These are phyloP conservation scores for Platorchestia sp. DNA, from an alignment of 1,140 invertebrate genomes.

Conservation along the genomic window DNA sequence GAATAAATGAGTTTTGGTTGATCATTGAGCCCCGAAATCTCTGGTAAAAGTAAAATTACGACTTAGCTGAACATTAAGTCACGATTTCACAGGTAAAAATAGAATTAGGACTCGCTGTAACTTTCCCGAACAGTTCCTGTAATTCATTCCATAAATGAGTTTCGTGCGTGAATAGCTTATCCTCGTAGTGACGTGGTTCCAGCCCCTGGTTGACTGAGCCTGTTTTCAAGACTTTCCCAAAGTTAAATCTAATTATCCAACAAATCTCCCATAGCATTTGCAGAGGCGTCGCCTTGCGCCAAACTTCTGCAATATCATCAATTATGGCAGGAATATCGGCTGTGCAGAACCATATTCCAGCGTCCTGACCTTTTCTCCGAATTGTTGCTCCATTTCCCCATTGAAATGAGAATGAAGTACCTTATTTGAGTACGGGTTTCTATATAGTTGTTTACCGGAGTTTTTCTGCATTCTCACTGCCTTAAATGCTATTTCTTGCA, in stretches of 20 bases:
- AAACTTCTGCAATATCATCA: slow-evolving; percentile 41
- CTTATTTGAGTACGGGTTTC: not conserved
- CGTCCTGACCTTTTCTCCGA: not conserved
- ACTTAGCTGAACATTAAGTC: too few species aligned
- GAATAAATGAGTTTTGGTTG: too few species aligned
- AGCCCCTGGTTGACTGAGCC: not conserved
- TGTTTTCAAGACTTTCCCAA: not conserved
- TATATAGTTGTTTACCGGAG: not conserved
- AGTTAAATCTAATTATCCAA: slow-evolving; percentile 19
- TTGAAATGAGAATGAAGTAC: not conserved
- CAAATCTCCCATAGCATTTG: slow-evolving; percentile 13
- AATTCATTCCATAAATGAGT: too few species aligned
- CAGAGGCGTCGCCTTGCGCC: not conserved
- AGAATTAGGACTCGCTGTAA: too few species aligned
- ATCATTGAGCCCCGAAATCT: too few species aligned
- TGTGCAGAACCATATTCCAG: not conserved
- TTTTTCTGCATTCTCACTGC: not conserved
- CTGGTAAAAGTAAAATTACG: too few species aligned
- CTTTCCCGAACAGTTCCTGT: too few species aligned
- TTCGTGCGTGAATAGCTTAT: not conserved
- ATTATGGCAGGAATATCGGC: slow-evolving; percentile 45
- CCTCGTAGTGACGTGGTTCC: not conserved
- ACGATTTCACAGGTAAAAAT: too few species aligned
- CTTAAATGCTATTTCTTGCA: not conserved
- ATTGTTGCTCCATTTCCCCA: not conserved